These are phyloP conservation scores for Agapornis canus DNA, from an alignment of 2,797 vertebrate species.

Conservation along the genomic window DNA sequence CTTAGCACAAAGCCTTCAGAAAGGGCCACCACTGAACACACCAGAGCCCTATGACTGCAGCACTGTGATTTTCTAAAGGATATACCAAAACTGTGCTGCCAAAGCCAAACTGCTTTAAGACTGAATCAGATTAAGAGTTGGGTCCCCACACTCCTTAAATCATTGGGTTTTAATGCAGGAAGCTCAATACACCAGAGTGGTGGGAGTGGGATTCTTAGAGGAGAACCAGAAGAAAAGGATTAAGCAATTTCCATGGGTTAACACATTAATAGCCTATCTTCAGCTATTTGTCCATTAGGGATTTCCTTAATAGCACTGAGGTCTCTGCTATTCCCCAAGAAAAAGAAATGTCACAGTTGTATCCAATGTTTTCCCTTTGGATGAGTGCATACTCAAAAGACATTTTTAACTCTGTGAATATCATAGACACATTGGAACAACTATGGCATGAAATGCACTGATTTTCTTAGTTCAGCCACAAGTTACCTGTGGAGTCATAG, in stretches of 20 bases:
- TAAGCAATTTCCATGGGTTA: not conserved
- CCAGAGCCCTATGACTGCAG: not conserved
- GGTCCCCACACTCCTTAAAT: not conserved
- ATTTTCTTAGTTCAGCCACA: not conserved
- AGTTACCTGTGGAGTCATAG: not conserved
- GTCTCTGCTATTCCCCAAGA: not conserved
- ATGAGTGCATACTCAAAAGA: not conserved
- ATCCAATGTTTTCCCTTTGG: not conserved
- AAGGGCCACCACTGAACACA: not conserved
- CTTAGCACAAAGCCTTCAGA: not conserved
- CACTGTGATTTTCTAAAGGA: not conserved
- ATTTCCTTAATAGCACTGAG: not conserved
- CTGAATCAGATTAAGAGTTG: fast-evolving
- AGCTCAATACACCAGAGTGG: not conserved
- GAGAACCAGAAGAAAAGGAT: not conserved
- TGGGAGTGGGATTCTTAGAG: not conserved
- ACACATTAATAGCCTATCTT: not conserved
- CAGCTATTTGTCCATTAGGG: not conserved
- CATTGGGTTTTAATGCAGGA: not conserved
- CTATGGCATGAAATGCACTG: not conserved
- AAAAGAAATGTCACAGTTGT: not conserved
- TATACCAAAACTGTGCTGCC: not conserved
- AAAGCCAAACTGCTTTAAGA: not conserved
- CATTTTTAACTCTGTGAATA: not conserved
- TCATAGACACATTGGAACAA: not conserved